Conservation (phyloP, 2,113 vertebrate genomes). For the Herpetotheres cachinnans region DNA sequence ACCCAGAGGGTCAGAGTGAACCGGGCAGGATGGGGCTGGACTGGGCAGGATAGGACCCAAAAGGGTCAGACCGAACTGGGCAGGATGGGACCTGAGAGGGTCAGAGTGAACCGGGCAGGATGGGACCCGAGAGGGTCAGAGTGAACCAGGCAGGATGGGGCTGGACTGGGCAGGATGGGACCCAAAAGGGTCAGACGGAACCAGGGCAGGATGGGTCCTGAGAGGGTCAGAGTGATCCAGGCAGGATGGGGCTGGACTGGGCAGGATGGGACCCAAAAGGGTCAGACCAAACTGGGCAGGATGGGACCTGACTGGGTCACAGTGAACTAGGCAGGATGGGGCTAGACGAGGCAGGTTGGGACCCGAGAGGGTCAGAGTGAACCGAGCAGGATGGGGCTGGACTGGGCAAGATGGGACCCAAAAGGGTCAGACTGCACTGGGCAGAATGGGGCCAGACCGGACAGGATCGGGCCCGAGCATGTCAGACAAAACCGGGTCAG, state of each 20-base stretch:
- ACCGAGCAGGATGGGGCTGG: background rate
- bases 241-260: background rate
- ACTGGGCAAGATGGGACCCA: background rate
- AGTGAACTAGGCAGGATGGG: background rate
- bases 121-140: background rate
- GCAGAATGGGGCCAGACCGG: too few relatives aligned
- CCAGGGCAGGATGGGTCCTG: background rate
- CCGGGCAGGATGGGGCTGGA: background rate
- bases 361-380: background rate
- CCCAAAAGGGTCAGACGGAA: too few relatives aligned
- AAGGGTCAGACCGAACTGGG: rapidly evolving
- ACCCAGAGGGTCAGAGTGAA: rapidly evolving
- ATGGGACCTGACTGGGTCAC: background rate
- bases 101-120: background rate
- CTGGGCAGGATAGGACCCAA: rapidly evolving
- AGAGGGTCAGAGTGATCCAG: background rate
- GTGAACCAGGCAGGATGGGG: rapidly evolving
- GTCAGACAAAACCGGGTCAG: background rate
- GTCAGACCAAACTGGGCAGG: background rate
- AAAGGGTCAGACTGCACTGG: rapidly evolving
- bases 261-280: background rate
- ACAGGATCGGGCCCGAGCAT: background rate
- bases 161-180: background rate
- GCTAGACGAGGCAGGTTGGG: background rate
- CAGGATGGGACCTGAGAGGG: background rate